phyloP scores from a whole-genome alignment of 2,113 vertebrate species.

The Mola mola region DNA sequence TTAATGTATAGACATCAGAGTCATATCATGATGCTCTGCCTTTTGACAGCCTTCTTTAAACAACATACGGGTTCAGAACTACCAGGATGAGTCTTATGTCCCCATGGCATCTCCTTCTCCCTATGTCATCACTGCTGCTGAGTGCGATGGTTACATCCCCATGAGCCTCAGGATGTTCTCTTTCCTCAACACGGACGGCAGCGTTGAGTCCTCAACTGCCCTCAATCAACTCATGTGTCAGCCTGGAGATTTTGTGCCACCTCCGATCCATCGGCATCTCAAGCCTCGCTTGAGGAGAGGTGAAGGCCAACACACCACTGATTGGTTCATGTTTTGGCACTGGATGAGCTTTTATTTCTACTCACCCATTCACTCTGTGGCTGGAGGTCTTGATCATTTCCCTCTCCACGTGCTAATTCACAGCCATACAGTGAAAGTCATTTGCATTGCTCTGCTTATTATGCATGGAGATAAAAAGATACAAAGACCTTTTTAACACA shows the following conservation, averaged over 20 bases:
- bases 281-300: constrained; percentile 91
- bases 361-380: not conserved
- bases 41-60: constrained; percentile 78
- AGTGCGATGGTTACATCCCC: constrained; percentile 90
- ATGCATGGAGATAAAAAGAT: too few species aligned
- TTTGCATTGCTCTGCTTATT: not conserved
- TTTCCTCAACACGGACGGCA: constrained; percentile 66
- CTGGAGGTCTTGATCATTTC: not conserved
- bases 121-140: constrained; percentile 47
- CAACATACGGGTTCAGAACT: constrained; percentile 66
- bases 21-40: constrained; percentile 35
- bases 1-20: too few species aligned
- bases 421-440: not conserved
- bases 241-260: constrained; percentile 85
- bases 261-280: constrained; percentile 93
- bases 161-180: constrained; percentile 86
- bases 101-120: constrained; percentile 86
- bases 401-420: not conserved
- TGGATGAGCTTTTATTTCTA: constrained; percentile 3
- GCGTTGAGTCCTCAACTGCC: constrained; percentile 76
- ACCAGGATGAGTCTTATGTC: constrained; percentile 87
- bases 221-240: constrained; percentile 76
- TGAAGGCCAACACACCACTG: constrained; percentile 65
- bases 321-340: not conserved
- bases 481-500: too few species aligned